A percentile compares a stretch with the other conserved stretches of the same genome.
phyloP scores from a whole-genome alignment of 1,140 invertebrate genomes.

The Cotesia glomerata region DNA sequence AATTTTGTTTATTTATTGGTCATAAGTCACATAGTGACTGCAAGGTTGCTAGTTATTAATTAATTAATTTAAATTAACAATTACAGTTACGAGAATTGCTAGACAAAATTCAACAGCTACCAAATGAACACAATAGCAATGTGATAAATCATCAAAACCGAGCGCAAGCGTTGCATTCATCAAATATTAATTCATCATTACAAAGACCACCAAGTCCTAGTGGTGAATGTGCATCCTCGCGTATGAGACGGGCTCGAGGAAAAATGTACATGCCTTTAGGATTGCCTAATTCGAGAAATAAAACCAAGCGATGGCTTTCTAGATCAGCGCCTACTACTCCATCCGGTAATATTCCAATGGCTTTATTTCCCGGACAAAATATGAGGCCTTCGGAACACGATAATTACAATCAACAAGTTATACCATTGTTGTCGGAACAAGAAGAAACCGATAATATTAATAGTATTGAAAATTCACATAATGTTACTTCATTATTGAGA shows the following conservation, averaged over 20 bases:
- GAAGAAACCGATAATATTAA: conserved; percentile 50
- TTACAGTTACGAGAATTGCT: conserved; percentile 67
- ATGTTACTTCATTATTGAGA: conserved; percentile 20
- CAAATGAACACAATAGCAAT: conserved; percentile 52
- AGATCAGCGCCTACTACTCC: conserved; percentile 79
- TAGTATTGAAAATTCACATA: conserved; percentile 16
- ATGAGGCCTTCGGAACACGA: conserved; percentile 51
- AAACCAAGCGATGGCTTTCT: conserved; percentile 70
- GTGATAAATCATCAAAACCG: conserved; percentile 43
- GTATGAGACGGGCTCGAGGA: conserved; percentile 46
- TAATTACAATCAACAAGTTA: conserved; percentile 53
- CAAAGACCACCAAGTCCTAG: conserved; percentile 45
- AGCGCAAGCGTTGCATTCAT: conserved; percentile 49
- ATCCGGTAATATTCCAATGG: conserved; percentile 62
- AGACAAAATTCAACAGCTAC: conserved; percentile 73
- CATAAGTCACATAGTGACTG: too few relatives aligned
- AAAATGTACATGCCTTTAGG: conserved; percentile 60
- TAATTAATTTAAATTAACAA: neutral
- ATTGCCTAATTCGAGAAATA: conserved; percentile 47
- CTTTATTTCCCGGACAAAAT: conserved; percentile 51
- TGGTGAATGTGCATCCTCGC: conserved; percentile 38
- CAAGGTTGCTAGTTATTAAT: conserved; percentile 17
- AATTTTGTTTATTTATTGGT: too few relatives aligned
- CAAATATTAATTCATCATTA: conserved; percentile 21
- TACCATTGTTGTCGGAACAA: conserved; percentile 58